A percentile compares a stretch with the other conserved stretches of the same genome.
phyloP scores from a whole-genome alignment of 2,113 vertebrate species.

The Charadrius vociferus region DNA sequence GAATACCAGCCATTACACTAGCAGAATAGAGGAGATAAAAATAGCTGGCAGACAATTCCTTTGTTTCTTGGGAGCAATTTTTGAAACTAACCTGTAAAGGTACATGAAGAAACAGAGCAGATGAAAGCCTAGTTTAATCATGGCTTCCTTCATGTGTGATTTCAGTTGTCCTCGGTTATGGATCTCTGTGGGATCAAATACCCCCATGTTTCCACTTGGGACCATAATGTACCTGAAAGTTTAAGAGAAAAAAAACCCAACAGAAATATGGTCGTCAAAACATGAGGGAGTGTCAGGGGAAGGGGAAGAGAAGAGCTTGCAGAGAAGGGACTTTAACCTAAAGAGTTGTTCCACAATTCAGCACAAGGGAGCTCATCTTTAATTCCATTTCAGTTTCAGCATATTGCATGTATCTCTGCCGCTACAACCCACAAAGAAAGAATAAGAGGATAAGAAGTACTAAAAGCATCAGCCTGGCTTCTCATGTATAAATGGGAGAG shows the following conservation, averaged over 20 bases:
- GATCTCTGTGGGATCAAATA: slow-evolving; percentile 98
- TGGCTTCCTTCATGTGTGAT: slow-evolving; percentile 98
- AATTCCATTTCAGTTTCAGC: neutral
- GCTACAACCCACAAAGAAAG: neutral
- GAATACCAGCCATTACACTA: neutral
- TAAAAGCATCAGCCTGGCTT: neutral
- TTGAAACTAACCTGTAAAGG: slow-evolving; percentile 90
- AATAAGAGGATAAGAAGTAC: neutral
- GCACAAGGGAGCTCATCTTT: neutral
- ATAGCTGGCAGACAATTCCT: neutral
- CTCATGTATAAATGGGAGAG: neutral
- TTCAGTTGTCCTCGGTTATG: slow-evolving; percentile 97
- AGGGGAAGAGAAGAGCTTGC: neutral
- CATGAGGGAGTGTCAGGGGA: neutral
- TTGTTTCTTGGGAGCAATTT: neutral
- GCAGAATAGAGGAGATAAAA: neutral
- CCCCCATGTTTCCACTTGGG: slow-evolving; percentile 96
- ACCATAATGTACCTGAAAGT: slow-evolving; percentile 88
- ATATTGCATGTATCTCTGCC: neutral
- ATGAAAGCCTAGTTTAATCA: slow-evolving; percentile 98
- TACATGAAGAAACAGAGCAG: slow-evolving; percentile 99
- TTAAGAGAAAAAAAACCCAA: neutral
- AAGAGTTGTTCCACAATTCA: neutral
- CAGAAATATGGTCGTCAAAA: neutral
- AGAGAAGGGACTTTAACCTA: neutral